Evolutionary conservation across 92 coral and sea anemone genomes (phyloP).

Genomic region (Muricea muricata): DNA sequence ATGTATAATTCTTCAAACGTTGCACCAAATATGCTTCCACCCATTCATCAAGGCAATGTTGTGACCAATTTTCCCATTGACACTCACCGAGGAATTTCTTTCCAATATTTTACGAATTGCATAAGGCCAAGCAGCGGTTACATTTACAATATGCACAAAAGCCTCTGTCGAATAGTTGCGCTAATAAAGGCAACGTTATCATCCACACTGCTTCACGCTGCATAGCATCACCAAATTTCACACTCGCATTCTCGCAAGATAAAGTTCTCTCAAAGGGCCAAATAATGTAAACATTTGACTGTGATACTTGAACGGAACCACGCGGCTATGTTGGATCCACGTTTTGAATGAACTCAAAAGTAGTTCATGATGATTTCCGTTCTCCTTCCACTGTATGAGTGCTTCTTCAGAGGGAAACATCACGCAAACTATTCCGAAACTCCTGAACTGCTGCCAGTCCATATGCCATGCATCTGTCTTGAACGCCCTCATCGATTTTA

Average conservation of each 20-base stretch:
- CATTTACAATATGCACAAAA: conserved; percentile 57
- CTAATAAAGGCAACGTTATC: conserved; percentile 46
- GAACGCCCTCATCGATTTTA: conserved; percentile 57
- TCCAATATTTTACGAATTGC: conserved; percentile 33
- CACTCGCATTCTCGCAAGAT: background rate
- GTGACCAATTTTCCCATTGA: conserved; percentile 45
- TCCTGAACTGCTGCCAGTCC: conserved; percentile 50
- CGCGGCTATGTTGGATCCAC: background rate
- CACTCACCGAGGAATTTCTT: conserved; percentile 39
- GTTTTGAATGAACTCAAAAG: conserved; percentile 27
- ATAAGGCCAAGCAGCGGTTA: conserved; percentile 56
- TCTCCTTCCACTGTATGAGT: background rate
- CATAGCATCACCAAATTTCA: conserved; percentile 48
- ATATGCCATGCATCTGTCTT: conserved; percentile 53
- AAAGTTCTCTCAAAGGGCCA: conserved; percentile 57
- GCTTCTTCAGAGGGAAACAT: conserved; percentile 35
- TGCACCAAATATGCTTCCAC: conserved; percentile 62
- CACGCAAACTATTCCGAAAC: background rate
- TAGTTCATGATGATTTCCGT: conserved; percentile 41
- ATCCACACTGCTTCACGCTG: conserved; percentile 54
- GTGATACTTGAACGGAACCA: conserved; percentile 34
- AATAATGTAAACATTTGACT: conserved; percentile 49
- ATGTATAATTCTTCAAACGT: conserved; percentile 53
- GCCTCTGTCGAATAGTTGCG: conserved; percentile 61
- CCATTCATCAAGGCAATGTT: conserved; percentile 65